phyloP scores from a whole-genome alignment of 2,797 vertebrate genomes.

The Takifugu rubripes region DNA sequence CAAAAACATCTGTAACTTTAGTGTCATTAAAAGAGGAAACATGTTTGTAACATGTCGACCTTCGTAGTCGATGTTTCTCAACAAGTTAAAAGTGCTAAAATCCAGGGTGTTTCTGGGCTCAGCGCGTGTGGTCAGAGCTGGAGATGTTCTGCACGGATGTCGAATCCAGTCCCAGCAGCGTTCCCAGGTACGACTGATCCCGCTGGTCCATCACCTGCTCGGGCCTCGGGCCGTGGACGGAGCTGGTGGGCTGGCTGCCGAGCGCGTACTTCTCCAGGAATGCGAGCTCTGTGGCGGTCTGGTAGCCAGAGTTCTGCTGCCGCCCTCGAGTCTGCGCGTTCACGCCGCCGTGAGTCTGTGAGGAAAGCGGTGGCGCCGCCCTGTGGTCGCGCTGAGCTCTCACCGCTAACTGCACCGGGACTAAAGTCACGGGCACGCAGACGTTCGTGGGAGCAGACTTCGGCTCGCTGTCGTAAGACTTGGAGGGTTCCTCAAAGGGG shows the following conservation, averaged over 20 bases:
- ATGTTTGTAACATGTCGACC: background rate
- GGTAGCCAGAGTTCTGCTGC: constrained; percentile 77
- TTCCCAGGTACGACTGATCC: constrained; percentile 92
- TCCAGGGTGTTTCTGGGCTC: constrained; percentile 16
- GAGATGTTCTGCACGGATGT: constrained; percentile 81
- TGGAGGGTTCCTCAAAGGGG: constrained; percentile 73
- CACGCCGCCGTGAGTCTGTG: constrained; percentile 51
- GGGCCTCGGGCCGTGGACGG: constrained; percentile 88
- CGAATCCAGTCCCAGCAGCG: constrained; percentile 88
- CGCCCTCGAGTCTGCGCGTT: constrained; percentile 67
- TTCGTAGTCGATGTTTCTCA: background rate
- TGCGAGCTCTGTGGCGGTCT: constrained; percentile 83
- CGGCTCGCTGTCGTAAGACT: constrained; percentile 45
- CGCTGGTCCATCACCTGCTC: constrained; percentile 92
- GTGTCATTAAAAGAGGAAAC: background rate
- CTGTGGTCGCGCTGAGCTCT: constrained; percentile 58
- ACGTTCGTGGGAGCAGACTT: constrained; percentile 72
- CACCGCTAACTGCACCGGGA: constrained; percentile 64
- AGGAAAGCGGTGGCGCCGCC: constrained; percentile 53
- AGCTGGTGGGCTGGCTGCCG: constrained; percentile 90
- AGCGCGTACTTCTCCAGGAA: constrained; percentile 96
- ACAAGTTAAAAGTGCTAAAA: background rate
- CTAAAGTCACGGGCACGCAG: constrained; percentile 76
- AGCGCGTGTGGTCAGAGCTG: constrained; percentile 76
- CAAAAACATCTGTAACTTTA: background rate